Evolutionary conservation across 1,140 invertebrate species (phyloP), one percentile per base, ranked within the genome.

Genomic region (Danaus melanippus): DNA sequence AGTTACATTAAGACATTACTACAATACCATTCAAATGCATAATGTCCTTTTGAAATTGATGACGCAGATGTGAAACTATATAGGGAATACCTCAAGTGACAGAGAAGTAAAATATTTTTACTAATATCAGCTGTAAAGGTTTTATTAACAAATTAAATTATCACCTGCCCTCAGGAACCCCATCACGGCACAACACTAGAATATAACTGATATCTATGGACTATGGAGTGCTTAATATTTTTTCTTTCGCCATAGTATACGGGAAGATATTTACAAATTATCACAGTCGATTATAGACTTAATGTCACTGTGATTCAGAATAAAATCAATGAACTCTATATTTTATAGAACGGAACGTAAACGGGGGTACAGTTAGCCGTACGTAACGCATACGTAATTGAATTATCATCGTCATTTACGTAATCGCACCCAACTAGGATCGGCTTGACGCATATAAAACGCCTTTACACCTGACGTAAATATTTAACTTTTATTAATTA

Each of bases 311-410:
- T 44, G 9, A 12, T 48, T 46, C n/a, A 42, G 10, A 42, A 50
- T 21, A 52, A 39, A 53, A 42, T 47, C 50, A 56, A 42, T 41
- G 21, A 56, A 47, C 50, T 12, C 8, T 12, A 46, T 46, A 56
- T 42, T 12, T 32, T 50, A 55, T 12, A 21, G 11, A 12, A 46
- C 39, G 12, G 45, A 63, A 73, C 66, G 64, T 64, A 79, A 65
- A 74, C 49, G 69, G 80, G 52, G 67, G 53, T 79, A 84, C 80
- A 80, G 80, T 84, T 84, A 84, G 53, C 57, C 53, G 56, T 64
- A 62, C 69, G 73, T 58, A 60, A 60, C 56, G 77, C 69, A 79
- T 80, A 75, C 69, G 66, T 73, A 77, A 84, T 78, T 59, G 61
- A 60, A 62, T 66, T 71, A 73, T 71, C 72, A 76, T 71, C 73